Evolutionary conservation across 2,113 vertebrate species (phyloP), one percentile per base, ranked within the genome.

Genomic region (Grus americana): DNA sequence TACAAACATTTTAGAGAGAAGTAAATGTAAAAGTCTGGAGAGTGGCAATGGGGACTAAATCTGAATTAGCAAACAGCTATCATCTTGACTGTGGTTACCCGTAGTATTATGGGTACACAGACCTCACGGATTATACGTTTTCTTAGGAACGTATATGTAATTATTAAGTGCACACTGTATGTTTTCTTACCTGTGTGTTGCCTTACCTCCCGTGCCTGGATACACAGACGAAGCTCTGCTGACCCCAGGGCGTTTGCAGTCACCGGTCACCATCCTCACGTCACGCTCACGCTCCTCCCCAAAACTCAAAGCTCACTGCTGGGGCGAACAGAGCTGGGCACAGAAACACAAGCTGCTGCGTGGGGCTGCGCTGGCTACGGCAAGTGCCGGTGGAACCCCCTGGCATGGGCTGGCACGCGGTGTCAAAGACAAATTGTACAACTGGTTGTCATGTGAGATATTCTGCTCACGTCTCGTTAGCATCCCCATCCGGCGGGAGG

Each of bases 61-160:
- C 62, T 24, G 49, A 52, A 36, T 17, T 17, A 49, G 34, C 40
- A 42, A 40, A 21, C 26, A 61, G 30, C 12, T 32, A 6, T 12
- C 38, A 15, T 15, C 47, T 44, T 26, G 23, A 20, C 42, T 72
- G n/a, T 24, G 46, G 4, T 12, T 20, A 32, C 29, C 38, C 10
- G 16, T 0, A 14, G 38, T 1, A 3, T 15, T n/a, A 40, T 3
- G 14, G 66, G 17, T 15, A 27, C 34, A 8, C 5, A 30, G 57
- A 10, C 42, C 9, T 11, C 44, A 18, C 24, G 5, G 40, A 18
- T n/a, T 8, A 29, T 3, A 3, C 9, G 9, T 29, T 71, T 59
- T 46, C 74, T 27, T 13, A 26, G 47, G 54, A 36, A 42, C 1
- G 2, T 19, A 3, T 6, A 12, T 13, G n/a, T 9, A 15, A 36